phyloP scores from a whole-genome alignment of 2,888 invertebrate genomes.

The Drosophila tanythrix region DNA sequence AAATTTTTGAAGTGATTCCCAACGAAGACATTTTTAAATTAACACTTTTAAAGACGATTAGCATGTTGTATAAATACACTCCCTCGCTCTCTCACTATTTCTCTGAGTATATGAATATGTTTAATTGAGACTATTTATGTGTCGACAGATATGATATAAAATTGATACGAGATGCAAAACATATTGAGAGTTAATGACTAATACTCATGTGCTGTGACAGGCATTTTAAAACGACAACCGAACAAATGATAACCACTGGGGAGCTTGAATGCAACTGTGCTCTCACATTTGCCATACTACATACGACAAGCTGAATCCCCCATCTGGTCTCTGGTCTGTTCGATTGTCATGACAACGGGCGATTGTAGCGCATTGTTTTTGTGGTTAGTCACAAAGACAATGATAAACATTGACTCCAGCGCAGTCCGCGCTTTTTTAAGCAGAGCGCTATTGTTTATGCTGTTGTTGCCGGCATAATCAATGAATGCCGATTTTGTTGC shows the following conservation, averaged over 20 bases:
- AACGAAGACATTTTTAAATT: constrained; percentile 27
- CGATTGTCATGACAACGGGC: constrained; percentile 67
- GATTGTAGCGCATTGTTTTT: constrained; percentile 43
- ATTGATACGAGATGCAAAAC: background rate
- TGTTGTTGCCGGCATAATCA: constrained; percentile 20
- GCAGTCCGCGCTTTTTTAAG: constrained; percentile 36
- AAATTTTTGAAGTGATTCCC: constrained; percentile 36
- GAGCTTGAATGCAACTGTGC: constrained; percentile 41
- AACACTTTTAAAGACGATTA: constrained; percentile 1
- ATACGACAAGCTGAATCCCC: constrained; percentile 14
- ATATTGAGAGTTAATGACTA: constrained; percentile 4
- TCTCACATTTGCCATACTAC: background rate
- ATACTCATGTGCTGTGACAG: constrained; percentile 26
- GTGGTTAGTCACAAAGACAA: constrained; percentile 41
- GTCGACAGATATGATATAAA: constrained; percentile 28
- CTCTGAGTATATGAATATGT: background rate
- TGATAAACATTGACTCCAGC: constrained; percentile 56
- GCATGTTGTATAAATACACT: background rate
- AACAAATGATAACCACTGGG: constrained; percentile 59
- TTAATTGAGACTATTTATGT: background rate
- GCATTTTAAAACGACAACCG: constrained; percentile 22
- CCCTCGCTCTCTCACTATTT: background rate
- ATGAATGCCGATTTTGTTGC: constrained; percentile 63
- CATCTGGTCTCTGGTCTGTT: constrained; percentile 8
- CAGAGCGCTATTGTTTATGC: constrained; percentile 53